phyloP scores from a whole-genome alignment of 2,888 invertebrate genomes.

The Parthenolecanium corni region DNA sequence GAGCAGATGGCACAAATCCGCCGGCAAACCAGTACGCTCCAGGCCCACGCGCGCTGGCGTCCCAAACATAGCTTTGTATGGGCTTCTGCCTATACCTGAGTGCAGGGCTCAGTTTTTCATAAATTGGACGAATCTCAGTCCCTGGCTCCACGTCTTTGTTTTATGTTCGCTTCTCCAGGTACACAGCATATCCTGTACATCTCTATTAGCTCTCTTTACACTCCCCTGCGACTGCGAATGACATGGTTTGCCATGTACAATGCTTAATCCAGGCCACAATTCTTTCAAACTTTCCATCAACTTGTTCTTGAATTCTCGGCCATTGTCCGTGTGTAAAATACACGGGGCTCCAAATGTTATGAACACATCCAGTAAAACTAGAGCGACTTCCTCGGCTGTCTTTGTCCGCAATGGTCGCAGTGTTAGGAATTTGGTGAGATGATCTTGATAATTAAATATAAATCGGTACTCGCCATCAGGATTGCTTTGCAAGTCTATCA shows the following conservation, averaged over 20 bases:
- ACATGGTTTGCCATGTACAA: constrained; percentile 17
- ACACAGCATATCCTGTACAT: constrained; percentile 5
- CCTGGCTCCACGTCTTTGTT: background rate
- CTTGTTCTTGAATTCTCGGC: constrained; percentile 13
- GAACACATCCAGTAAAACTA: constrained; percentile 33
- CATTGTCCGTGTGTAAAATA: constrained; percentile 10
- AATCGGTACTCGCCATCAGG: constrained; percentile 37
- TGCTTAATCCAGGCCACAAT: constrained; percentile 18
- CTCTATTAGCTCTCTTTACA: background rate
- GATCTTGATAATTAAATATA: constrained; percentile 37
- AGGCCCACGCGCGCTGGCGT: too few relatives aligned
- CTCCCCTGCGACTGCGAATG: constrained; percentile 21
- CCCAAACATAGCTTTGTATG: constrained; percentile 6
- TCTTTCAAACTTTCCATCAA: background rate
- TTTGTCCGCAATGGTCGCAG: constrained; percentile 36
- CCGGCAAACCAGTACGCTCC: too few relatives aligned
- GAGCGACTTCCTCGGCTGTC: constrained; percentile 35
- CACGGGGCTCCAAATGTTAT: constrained; percentile 7
- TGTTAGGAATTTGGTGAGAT: constrained; percentile 36
- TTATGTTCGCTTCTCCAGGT: constrained; percentile 2
- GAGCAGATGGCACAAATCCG: too few relatives aligned
- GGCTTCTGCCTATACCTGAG: constrained; percentile 1
- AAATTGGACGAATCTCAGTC: constrained; percentile 1
- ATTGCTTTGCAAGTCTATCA: constrained; percentile 36
- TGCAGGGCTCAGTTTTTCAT: constrained; percentile 15